phyloP scores from a whole-genome alignment of 2,113 vertebrate genomes.

The Sinocyclocheilus anshuiensis region DNA sequence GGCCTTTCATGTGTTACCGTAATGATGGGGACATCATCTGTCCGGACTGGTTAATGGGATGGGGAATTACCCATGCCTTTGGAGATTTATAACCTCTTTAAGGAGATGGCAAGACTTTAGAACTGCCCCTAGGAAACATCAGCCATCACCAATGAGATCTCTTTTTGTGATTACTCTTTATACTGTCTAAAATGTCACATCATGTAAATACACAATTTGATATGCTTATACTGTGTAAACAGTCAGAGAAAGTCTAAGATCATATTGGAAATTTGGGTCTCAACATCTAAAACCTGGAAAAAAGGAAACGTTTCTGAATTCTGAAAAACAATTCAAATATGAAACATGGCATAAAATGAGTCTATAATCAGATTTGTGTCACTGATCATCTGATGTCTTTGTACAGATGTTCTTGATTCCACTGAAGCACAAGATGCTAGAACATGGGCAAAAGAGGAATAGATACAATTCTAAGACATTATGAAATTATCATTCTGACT shows the following conservation, averaged over 20 bases:
- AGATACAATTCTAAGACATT: not conserved
- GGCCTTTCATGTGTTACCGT: conserved; percentile 50
- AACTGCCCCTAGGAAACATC: not conserved
- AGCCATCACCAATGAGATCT: not conserved
- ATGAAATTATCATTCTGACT: not conserved
- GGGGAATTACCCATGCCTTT: conserved; percentile 23
- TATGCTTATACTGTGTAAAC: not conserved
- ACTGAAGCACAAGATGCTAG: not conserved
- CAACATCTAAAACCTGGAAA: not conserved
- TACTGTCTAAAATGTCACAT: not conserved
- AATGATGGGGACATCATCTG: conserved; percentile 55
- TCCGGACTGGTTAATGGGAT: conserved; percentile 12
- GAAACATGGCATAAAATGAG: not conserved
- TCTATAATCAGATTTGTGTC: not conserved
- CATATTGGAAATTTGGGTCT: not conserved
- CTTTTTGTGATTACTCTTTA: not conserved
- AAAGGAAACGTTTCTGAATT: no score
- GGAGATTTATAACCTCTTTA: conserved; percentile 31
- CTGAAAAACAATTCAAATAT: not conserved
- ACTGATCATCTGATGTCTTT: not conserved
- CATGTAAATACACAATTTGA: not conserved
- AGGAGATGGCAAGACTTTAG: conserved; percentile 8
- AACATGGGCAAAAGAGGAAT: not conserved
- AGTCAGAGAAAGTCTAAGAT: not conserved
- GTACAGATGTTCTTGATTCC: not conserved